Evolutionary conservation across 2,888 invertebrate species (phyloP), one percentile per base, ranked within the genome.

Genomic region (Octodonta nipae): DNA sequence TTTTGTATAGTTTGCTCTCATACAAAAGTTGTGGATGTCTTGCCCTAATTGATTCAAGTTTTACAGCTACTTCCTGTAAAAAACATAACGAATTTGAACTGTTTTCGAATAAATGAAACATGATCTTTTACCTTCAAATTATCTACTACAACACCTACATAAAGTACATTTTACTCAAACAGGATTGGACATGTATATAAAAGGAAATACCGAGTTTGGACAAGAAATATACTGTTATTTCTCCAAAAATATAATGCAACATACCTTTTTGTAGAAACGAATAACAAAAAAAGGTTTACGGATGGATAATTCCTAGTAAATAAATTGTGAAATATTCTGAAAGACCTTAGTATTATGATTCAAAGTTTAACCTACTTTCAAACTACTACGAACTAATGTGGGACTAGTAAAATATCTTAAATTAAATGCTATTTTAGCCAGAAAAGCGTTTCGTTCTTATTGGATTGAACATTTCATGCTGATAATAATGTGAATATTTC

Each of bases 11-110:
- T 72, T 96, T 89, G 64, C 93, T 93, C 68, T 99, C 98, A 66
- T 98, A 98, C 48, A 96, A 77, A 51, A 99, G 77, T 64, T 98
- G 98, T 22, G 98, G 98, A 67, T 98, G 98, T 53, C 95, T 83
- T 43, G 96, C 95, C 63, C 88, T 84, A 50, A 87, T 73, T 55
- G 84, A 86, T 73, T 99, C 98, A 64, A 99, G 74, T 71, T 99
- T 99, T 46, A 98, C 91, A 52, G 98, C 98, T 51, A 98, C 96
- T 73, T 98, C 96, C 81, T 93, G 64, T 30, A 59, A 61, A 49
- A 43, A 44, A 37, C n/a, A n/a, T n/a, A n/a, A n/a, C n/a, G n/a
- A n/a, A n/a, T n/a, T n/a, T n/a, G n/a, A n/a, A n/a, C n/a, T n/a
- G n/a, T n/a, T n/a, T n/a, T n/a, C n/a, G n/a, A n/a, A n/a, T n/a